phyloP scores from a whole-genome alignment of 2,113 vertebrate genomes.

The Fregata magnificens region DNA sequence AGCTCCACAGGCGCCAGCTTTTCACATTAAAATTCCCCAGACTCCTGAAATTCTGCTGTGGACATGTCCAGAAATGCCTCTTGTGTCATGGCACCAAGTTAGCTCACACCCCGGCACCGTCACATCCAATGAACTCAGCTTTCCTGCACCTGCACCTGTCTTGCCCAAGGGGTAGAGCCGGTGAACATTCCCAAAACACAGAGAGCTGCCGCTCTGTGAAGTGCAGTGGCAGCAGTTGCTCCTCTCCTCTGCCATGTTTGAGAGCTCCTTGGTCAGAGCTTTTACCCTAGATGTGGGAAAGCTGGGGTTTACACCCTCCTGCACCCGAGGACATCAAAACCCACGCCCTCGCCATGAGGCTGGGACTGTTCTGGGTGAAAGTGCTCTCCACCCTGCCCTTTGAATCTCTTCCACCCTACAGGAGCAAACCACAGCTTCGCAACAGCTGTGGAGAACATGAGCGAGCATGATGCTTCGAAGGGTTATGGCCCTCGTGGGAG shows the following conservation, averaged over 20 bases:
- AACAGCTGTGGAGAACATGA: neutral
- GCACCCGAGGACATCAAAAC: neutral
- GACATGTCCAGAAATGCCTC: slow-evolving; percentile 45
- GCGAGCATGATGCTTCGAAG: neutral
- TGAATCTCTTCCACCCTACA: slow-evolving; percentile 44
- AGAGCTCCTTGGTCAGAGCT: neutral
- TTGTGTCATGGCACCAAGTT: neutral
- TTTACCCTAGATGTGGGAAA: slow-evolving; percentile 55
- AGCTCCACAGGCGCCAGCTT: neutral
- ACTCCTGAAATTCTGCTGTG: slow-evolving; percentile 33
- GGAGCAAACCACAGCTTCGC: neutral
- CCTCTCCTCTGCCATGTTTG: accelerated
- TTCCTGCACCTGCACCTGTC: neutral
- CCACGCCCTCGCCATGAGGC: neutral
- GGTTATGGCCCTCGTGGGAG: neutral
- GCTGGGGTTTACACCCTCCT: neutral
- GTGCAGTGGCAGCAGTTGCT: neutral
- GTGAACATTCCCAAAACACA: neutral
- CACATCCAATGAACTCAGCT: slow-evolving; percentile 4
- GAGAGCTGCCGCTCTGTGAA: neutral
- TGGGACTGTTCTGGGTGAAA: slow-evolving; percentile 22
- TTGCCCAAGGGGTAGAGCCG: neutral
- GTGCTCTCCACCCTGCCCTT: slow-evolving; percentile 50
- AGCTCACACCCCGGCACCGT: neutral
- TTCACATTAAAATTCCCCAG: slow-evolving; percentile 40